Conservation (phyloP, 2,797 vertebrate species). For the Anniella stebbinsi region DNA sequence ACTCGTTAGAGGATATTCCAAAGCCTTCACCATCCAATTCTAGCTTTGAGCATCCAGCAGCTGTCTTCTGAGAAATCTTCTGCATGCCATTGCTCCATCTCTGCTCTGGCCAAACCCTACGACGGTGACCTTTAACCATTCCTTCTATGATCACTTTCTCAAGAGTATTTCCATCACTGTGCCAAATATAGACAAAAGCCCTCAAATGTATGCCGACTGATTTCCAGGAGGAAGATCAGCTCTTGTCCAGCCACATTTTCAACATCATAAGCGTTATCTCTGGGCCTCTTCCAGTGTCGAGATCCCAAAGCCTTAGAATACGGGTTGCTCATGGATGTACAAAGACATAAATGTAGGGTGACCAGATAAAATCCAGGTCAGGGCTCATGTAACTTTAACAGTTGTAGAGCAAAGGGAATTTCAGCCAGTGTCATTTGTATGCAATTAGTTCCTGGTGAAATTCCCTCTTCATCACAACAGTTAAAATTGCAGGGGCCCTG, state of each 20-base stretch:
- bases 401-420: too few relatives aligned
- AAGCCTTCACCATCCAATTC: neutral
- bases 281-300: neutral
- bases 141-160: slow-evolving; percentile 16
- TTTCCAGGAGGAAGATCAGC: neutral
- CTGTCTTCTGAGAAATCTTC: slow-evolving; percentile 23
- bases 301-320: neutral
- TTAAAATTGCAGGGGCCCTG: too few relatives aligned
- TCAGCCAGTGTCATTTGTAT: too few relatives aligned
- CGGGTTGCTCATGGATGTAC: too few relatives aligned
- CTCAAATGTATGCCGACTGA: neutral
- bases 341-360: neutral
- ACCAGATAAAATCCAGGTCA: too few relatives aligned
- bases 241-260: neutral
- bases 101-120: neutral
- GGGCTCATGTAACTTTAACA: too few relatives aligned
- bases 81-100: slow-evolving; percentile 4
- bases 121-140: slow-evolving; percentile 4
- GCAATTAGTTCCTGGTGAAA: too few relatives aligned
- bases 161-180: neutral
- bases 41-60: slow-evolving; percentile 10
- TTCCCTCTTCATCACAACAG: too few relatives aligned
- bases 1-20: slow-evolving; percentile 4
- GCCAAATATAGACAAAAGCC: slow-evolving; percentile 13
- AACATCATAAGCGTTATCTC: neutral